A percentile compares a stretch with the other conserved stretches of the same genome.
Conservation (phyloP, 2,888 invertebrate genomes). For the Thumatha senex region DNA sequence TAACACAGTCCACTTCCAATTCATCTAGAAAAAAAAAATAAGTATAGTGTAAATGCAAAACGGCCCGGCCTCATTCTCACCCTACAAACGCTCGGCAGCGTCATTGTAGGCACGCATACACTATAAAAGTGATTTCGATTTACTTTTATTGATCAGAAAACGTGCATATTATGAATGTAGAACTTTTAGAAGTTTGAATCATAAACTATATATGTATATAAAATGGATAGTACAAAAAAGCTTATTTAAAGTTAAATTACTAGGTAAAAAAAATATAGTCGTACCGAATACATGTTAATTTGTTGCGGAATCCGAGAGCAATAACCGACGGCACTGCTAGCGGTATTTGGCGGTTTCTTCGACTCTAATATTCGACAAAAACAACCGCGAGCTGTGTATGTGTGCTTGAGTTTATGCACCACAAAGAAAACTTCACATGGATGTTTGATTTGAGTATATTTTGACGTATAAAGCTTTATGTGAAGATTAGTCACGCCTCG, state of each 20-base stretch:
- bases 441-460: conserved; percentile 62
- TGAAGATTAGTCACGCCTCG: conserved; percentile 67
- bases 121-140: conserved; percentile 29
- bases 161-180: conserved; percentile 10
- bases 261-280: conserved; percentile 72
- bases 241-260: conserved; percentile 68
- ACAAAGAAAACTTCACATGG: conserved; percentile 49
- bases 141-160: conserved; percentile 25
- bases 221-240: conserved; percentile 43
- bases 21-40: conserved; percentile 40
- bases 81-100: conserved; percentile 25
- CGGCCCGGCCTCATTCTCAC: conserved; percentile 47
- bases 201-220: conserved; percentile 14
- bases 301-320: conserved; percentile 83
- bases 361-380: conserved; percentile 78
- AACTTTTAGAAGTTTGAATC: conserved; percentile 4
- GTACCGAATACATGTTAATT: conserved; percentile 83
- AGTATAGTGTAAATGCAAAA: conserved; percentile 47
- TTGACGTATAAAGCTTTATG: conserved; percentile 70
- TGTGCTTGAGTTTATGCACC: conserved; percentile 50
- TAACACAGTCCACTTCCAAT: conserved; percentile 29
- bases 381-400: conserved; percentile 54
- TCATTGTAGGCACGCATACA: conserved; percentile 43
- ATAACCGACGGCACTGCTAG: conserved; percentile 78
- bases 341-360: conserved; percentile 81